Evolutionary conservation across 2,113 vertebrate species (phyloP).

Genomic region (Rhagologus leucostigma): DNA sequence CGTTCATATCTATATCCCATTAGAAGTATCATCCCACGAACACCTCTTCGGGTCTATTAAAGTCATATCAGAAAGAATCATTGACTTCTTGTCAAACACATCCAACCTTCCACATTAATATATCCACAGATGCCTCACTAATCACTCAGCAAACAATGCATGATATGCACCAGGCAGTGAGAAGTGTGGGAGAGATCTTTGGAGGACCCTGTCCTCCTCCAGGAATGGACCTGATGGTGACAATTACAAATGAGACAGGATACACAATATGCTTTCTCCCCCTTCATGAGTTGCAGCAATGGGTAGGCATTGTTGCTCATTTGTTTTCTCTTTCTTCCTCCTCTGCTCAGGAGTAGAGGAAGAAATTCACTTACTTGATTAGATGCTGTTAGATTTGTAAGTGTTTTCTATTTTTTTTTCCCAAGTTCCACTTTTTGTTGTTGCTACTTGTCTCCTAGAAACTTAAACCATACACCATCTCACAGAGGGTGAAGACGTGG

Average conservation of each 20-base stretch:
- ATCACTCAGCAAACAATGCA: slow-evolving; percentile 59
- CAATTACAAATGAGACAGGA: slow-evolving; percentile 12
- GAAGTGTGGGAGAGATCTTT: neutral
- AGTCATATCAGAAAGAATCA: slow-evolving; percentile 73
- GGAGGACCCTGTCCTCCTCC: neutral
- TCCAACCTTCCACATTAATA: slow-evolving; percentile 65
- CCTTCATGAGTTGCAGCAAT: neutral
- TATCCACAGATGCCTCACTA: slow-evolving; percentile 44
- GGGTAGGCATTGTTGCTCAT: neutral
- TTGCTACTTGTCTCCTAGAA: neutral
- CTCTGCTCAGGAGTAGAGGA: neutral
- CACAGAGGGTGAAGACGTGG: neutral
- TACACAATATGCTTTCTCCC: neutral
- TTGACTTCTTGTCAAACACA: slow-evolving; percentile 75
- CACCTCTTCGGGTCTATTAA: slow-evolving; percentile 71
- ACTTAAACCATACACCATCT: neutral
- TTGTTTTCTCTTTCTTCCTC: neutral
- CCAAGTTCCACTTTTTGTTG: neutral
- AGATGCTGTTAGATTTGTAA: neutral
- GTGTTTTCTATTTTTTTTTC: neutral
- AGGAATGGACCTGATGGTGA: neutral
- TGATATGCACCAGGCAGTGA: neutral
- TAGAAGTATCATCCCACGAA: slow-evolving; percentile 70
- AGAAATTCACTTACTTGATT: neutral
- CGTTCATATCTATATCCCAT: slow-evolving; percentile 65